phyloP scores from a whole-genome alignment of 2,888 invertebrate genomes.

The Amitus sp. region DNA sequence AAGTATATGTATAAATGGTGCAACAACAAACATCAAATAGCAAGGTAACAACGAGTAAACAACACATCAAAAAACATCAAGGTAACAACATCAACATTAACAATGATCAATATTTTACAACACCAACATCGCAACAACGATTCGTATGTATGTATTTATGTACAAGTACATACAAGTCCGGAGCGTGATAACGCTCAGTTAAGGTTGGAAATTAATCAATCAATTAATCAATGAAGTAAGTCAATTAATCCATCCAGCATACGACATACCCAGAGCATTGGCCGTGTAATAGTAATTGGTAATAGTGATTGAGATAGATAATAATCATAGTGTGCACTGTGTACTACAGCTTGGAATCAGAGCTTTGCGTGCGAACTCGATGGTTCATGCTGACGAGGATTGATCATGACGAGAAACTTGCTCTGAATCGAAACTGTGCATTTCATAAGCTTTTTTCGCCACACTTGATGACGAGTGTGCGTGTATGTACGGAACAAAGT shows the following conservation, averaged over 20 bases:
- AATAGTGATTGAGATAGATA: slow-evolving; percentile 54
- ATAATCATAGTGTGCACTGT: slow-evolving; percentile 54
- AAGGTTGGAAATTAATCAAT: slow-evolving; percentile 50
- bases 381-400: slow-evolving; percentile 16
- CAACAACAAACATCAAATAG: slow-evolving; percentile 66
- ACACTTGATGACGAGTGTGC: slow-evolving; percentile 14
- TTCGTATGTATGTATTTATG: slow-evolving; percentile 44
- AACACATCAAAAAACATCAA: slow-evolving; percentile 65
- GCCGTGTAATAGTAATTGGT: slow-evolving; percentile 60
- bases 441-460: slow-evolving; percentile 16
- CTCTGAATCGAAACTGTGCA: slow-evolving; percentile 38
- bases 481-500: slow-evolving; percentile 23
- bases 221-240: slow-evolving; percentile 50
- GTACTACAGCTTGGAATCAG: slow-evolving; percentile 38
- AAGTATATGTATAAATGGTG: slow-evolving; percentile 51
- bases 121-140: slow-evolving; percentile 64
- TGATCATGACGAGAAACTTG: slow-evolving; percentile 14
- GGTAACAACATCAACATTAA: slow-evolving; percentile 64
- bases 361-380: slow-evolving; percentile 17
- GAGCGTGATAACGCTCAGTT: slow-evolving; percentile 54
- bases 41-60: slow-evolving; percentile 65
- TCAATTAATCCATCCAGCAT: slow-evolving; percentile 63
- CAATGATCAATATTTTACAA: slow-evolving; percentile 59
- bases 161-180: slow-evolving; percentile 34
- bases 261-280: slow-evolving; percentile 66